Conservation (phyloP, 2,113 vertebrate genomes). For the Zosterops japonicus region DNA sequence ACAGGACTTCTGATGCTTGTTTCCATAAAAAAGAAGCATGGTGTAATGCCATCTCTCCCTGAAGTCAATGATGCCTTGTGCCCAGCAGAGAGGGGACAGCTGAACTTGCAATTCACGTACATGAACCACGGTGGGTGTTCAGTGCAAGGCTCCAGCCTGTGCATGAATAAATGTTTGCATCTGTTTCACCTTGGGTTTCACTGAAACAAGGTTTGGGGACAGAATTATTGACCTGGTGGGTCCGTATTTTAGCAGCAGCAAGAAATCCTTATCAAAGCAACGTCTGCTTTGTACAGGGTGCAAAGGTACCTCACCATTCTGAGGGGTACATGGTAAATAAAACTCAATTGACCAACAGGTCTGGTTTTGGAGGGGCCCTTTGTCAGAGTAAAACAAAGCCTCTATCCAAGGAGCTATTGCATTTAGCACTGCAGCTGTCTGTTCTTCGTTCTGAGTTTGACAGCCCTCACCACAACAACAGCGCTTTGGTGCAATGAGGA, state of each 20-base stretch:
- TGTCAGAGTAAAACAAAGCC: background rate
- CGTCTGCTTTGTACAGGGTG: rapidly evolving
- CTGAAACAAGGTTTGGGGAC: background rate
- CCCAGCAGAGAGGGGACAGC: background rate
- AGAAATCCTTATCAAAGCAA: background rate
- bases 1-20: background rate
- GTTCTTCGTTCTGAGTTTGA: background rate
- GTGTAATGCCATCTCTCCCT: background rate
- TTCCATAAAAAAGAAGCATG: background rate
- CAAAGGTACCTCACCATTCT: background rate
- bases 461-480: background rate
- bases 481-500: background rate
- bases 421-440: background rate
- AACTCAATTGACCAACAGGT: background rate
- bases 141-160: background rate
- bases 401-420: background rate
- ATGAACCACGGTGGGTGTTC: rapidly evolving
- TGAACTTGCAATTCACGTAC: rapidly evolving
- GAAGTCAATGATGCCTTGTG: background rate
- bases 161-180: background rate
- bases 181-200: background rate
- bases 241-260: background rate
- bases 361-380: background rate
- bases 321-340: rapidly evolving
- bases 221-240: background rate